These are phyloP conservation scores for Plemyria rubiginata DNA, from an alignment of 2,888 invertebrate genomes.

Conservation along the genomic window DNA sequence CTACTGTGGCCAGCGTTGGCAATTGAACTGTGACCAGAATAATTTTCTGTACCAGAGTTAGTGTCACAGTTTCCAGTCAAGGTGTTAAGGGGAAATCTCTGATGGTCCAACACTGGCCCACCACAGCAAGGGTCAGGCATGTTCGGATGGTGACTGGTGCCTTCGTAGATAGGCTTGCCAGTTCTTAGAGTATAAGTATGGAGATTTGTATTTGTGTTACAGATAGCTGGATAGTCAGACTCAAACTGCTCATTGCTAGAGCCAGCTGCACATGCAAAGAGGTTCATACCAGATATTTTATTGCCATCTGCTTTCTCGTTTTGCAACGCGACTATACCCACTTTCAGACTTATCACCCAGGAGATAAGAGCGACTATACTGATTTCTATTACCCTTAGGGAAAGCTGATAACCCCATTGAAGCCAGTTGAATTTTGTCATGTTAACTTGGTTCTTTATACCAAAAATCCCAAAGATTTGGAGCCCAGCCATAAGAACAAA, in stretches of 20 bases:
- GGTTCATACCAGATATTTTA: slow-evolving; percentile 90
- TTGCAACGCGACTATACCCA: slow-evolving; percentile 84
- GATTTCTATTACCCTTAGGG: slow-evolving; percentile 93
- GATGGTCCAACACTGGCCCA: slow-evolving; percentile 74
- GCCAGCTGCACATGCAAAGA: slow-evolving; percentile 92
- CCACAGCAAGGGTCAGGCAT: slow-evolving; percentile 76
- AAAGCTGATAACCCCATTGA: slow-evolving; percentile 96
- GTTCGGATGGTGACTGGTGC: slow-evolving; percentile 72
- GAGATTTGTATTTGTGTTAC: slow-evolving; percentile 93
- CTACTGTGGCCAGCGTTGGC: slow-evolving; percentile 82
- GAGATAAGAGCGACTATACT: slow-evolving; percentile 94
- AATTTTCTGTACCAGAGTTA: slow-evolving; percentile 87
- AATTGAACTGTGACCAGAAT: slow-evolving; percentile 86
- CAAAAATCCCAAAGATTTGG: slow-evolving; percentile 90
- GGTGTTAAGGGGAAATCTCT: slow-evolving; percentile 81
- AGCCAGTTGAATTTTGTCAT: slow-evolving; percentile 92
- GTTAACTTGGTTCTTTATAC: slow-evolving; percentile 76
- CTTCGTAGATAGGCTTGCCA: slow-evolving; percentile 91
- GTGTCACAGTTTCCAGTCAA: slow-evolving; percentile 84
- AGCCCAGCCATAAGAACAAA: slow-evolving; percentile 93
- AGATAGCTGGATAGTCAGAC: slow-evolving; percentile 93
- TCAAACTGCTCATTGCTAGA: slow-evolving; percentile 94
- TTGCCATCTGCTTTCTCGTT: slow-evolving; percentile 89
- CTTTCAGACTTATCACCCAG: slow-evolving; percentile 93
- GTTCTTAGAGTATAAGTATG: slow-evolving; percentile 92